Evolutionary conservation across 2,113 vertebrate genomes (phyloP), one percentile per base, ranked within the genome.

Genomic region (Percopsis transmontana): DNA sequence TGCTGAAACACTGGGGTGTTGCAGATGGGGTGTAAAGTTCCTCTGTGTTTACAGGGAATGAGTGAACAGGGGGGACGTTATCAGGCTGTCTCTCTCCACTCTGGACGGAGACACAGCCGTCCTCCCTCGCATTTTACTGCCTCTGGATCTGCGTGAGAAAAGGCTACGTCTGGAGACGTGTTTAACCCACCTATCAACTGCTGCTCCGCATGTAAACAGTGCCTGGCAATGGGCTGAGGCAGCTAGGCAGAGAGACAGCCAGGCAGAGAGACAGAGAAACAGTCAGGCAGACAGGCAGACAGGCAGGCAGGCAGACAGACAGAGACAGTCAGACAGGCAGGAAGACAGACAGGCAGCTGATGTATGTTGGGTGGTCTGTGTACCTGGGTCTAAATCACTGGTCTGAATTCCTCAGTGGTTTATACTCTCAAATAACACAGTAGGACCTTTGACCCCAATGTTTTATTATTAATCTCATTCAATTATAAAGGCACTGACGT

Each of bases 131-230:
- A 80, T 71, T 79, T 62, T 71, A 53, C 47, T 71, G 71, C 70
- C 40, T 20, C 45, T 54, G 58, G 72, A 72, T 81, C 83, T 76
- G 68, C 53, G 13, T 76, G 85, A 80, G 67, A 75, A 57, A 70
- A 58, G 60, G 58, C 75, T 58, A 72, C 59, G 60, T 58, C 75
- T 57, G 68, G 59, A 70, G 66, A 71, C 54, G 70, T 82, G 84
- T 83, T 87, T 84, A 87, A 76, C 42, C 40, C 58, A 84, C 76
- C 85, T 86, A 81, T 87, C 82, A 83, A 55, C 67, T 57, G 79
- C 63, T 70, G 38, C 68, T 62, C 73, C 67, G 56, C 41, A 79
- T 64, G 69, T 84, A 76, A 80, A 85, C 72, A 81, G 42, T 58
- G 57, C 58, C 38, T 82, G 62, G 58, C 58, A 71, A 69, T 44